Base-by-base conservation (phyloP, 2,113 vertebrate species). In the Hemiprocne comata region DNA sequence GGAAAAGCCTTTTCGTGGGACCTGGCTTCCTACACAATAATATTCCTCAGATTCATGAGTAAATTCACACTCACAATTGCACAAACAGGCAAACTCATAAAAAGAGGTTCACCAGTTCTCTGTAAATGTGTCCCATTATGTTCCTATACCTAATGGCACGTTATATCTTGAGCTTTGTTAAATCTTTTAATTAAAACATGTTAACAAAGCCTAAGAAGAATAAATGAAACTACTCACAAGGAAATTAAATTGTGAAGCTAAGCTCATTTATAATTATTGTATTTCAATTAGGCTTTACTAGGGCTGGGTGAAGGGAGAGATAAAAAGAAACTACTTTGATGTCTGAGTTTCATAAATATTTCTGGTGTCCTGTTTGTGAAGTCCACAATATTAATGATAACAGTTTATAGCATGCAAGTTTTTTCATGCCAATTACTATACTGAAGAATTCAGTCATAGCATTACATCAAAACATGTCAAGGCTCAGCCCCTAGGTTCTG, bases 221-320 rank as follows among this genome's bases (percentile, higher is more conserved):
- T 96, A 97, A 98, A 98, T 98, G 93, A 96, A 96, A 93, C 96
- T 97, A 96, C 96, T 98, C 95, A 96, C 87, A 93, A 97, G 97
- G 97, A 98, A 98, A 98, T 98, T 98, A 98, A 98, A 98, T 95
- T 73, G 95, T 97, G 96, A 97, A 96, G 90, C 97, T 97, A 97
- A 98, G 96, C 97, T 96, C 97, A 98, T 98, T 98, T 98, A 98
- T 98, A 98, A 98, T 98, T 97, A 98, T 98, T 98, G 98, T 98
- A 98, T 98, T 98, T 98, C 98, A 98, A 97, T 98, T 98, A 98
- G 97, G 84, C 93, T 96, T 95, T 92, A 96, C 87, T 96, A 95
- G 94, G 95, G 70, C 88, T 92, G 92, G 94, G 96, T 77, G 94
- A 98, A 95, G 60, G 87, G 82, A 96, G 90, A 97, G 97, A 97